Evolutionary conservation across 2,113 vertebrate species (phyloP).

Genomic region (Acinonyx jubatus): DNA sequence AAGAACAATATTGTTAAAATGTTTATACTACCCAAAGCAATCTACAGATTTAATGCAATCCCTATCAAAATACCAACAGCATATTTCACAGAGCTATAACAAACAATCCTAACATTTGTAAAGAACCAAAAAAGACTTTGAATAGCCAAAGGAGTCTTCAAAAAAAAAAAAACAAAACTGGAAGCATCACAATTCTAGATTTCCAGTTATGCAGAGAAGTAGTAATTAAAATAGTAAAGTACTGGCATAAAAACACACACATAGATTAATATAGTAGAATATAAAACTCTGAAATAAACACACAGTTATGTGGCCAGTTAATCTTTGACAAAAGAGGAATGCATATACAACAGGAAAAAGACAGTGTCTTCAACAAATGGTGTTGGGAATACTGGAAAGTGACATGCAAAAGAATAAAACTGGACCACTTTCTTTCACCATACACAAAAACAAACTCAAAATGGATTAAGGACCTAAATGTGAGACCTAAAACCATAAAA

Average conservation of each 20-base stretch:
- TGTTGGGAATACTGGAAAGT: not conserved
- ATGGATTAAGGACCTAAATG: not conserved
- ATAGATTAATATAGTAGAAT: not conserved
- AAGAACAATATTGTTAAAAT: not conserved
- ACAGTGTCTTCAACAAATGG: not conserved
- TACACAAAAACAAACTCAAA: not conserved
- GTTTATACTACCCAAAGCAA: not conserved
- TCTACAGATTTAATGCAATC: not conserved
- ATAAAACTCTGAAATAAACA: not conserved
- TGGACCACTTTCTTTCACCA: not conserved
- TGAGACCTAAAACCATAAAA: not conserved
- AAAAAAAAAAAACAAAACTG: not conserved
- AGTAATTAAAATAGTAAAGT: not conserved
- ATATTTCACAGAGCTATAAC: not conserved
- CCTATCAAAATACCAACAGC: not conserved
- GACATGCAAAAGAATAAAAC: not conserved
- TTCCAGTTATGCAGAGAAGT: not conserved
- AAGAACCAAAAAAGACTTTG: not conserved
- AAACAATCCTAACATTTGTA: not conserved
- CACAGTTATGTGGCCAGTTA: not conserved
- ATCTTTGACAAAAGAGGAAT: not conserved
- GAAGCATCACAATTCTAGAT: not conserved
- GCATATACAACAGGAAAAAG: not conserved
- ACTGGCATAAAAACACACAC: not conserved
- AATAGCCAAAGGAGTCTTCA: not conserved